Percentiles rank a stretch among this genome's conserved stretches.
phyloP scores from a whole-genome alignment of 2,797 vertebrate genomes.

The Rhinoraja longicauda region DNA sequence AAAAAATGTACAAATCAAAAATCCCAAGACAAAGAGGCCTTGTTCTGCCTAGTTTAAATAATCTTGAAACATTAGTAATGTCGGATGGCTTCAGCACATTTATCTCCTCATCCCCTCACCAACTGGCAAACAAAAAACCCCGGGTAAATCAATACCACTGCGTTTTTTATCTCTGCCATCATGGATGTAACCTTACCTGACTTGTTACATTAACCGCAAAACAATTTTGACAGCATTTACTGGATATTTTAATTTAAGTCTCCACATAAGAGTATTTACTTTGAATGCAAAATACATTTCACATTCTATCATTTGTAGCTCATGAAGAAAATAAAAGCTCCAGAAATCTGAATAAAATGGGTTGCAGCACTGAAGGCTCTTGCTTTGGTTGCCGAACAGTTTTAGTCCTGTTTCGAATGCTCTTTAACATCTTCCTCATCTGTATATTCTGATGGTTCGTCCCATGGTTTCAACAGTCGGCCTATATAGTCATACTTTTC shows the following conservation, averaged over 20 bases:
- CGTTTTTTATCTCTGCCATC: neutral
- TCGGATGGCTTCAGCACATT: neutral
- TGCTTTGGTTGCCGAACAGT: slow-evolving; percentile 78
- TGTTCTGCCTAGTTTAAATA: neutral
- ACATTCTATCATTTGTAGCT: slow-evolving; percentile 56
- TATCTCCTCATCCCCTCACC: neutral
- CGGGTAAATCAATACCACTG: neutral
- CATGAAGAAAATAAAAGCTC: slow-evolving; percentile 56
- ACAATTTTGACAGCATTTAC: slow-evolving; percentile 59
- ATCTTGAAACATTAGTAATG: slow-evolving; percentile 22
- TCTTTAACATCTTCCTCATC: slow-evolving; percentile 98
- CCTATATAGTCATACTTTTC: slow-evolving; percentile 98
- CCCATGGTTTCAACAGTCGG: slow-evolving; percentile 91
- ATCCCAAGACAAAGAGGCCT: neutral
- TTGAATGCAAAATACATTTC: slow-evolving; percentile 58
- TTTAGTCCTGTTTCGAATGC: slow-evolving; percentile 95
- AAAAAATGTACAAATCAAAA: slow-evolving; percentile 20
- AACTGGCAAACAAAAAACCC: neutral
- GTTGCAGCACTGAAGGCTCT: slow-evolving; percentile 76
- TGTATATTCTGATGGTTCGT: slow-evolving; percentile 97
- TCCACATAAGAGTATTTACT: slow-evolving; percentile 53
- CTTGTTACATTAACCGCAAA: slow-evolving; percentile 56
- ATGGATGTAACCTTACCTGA: slow-evolving; percentile 45
- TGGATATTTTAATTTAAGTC: slow-evolving; percentile 58
- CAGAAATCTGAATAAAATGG: slow-evolving; percentile 56